Evolutionary conservation across 2,797 vertebrate species (phyloP), one percentile per base, ranked within the genome.

Genomic region (Mionectes olivaceus): DNA sequence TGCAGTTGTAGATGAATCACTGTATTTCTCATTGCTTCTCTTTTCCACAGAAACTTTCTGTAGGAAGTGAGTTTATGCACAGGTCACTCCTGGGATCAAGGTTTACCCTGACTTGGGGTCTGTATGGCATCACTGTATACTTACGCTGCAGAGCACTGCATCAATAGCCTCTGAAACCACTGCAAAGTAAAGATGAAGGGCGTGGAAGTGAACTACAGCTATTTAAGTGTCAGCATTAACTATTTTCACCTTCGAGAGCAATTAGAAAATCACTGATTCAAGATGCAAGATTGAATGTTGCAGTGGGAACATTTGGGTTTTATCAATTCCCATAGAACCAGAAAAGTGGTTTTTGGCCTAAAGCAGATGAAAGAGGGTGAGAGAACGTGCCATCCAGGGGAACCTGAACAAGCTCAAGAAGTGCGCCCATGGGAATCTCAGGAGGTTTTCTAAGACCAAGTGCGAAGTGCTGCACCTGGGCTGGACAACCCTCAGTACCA

Each of bases 91-190:
- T 22, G 11, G 35, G 17, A 76, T 49, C 21, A 32, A 61, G 22
- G 18, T 28, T 43, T 50, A 16, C 18, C 56, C 53, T 0, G 0
- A 0, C 17, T 19, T 55, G 28, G 41, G 8, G 23, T 67, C n/a
- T 21, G 21, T 49, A 8, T 22, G 41, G 32, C 25, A 33, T 39
- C 63, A 22, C 37, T 37, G 37, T 10, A 37, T 37, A 37, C 37
- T 12, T 37, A 37, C 37, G 11, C 9, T 52, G 30, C 43, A 19
- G 6, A 53, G 35, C 24, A 19, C 4, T 4, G 28, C 23, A 52
- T 10, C 17, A 5, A 15, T 37, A 44, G 13, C 15, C 43, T 28
- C 32, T 6, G 47, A 50, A 86, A 74, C 17, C 61, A 18, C 1
- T 25, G 30, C n/a, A 56, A 84, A 33, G 41, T 3, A 7, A 5